Conservation (phyloP, 2,113 vertebrate genomes). For the Atlantisia rogersi region DNA sequence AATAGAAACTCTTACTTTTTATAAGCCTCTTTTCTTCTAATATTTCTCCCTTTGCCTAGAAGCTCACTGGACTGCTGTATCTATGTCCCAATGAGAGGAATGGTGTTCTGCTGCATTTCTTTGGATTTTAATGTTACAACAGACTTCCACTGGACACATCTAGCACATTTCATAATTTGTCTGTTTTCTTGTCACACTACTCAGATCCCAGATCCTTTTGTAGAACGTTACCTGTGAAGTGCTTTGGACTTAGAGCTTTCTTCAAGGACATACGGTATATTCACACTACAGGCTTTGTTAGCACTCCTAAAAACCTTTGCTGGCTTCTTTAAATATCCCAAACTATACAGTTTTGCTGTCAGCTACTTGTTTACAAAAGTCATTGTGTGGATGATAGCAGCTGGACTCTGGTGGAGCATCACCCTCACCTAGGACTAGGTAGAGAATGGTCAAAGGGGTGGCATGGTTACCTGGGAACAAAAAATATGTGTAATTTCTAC, state of each 20-base stretch:
- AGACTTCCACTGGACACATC: not conserved
- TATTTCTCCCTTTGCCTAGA: not conserved
- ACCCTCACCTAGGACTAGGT: slow-evolving; percentile 95
- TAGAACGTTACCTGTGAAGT: not conserved
- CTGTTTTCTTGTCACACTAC: not conserved
- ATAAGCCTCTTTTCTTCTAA: not conserved
- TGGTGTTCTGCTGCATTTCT: not conserved
- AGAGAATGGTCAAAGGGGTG: slow-evolving; percentile 59
- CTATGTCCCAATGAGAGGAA: not conserved
- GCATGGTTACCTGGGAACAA: slow-evolving; percentile 26
- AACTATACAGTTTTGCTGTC: slow-evolving; percentile 73
- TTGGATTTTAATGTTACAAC: not conserved
- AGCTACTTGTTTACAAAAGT: slow-evolving; percentile 95
- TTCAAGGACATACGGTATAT: not conserved
- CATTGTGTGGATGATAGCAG: slow-evolving; percentile 98
- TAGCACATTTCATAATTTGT: not conserved
- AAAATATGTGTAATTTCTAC: not conserved
- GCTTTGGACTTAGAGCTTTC: not conserved
- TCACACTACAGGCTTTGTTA: not conserved
- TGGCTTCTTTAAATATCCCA: not conserved
- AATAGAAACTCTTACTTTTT: not conserved
- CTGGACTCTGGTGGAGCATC: slow-evolving; percentile 97
- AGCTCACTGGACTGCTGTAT: not conserved
- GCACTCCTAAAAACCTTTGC: not conserved
- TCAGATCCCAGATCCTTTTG: not conserved